A percentile compares a stretch with the other conserved stretches of the same genome.
Conservation (phyloP, 2,888 invertebrate species). For the Sarcophaga rosellei region DNA sequence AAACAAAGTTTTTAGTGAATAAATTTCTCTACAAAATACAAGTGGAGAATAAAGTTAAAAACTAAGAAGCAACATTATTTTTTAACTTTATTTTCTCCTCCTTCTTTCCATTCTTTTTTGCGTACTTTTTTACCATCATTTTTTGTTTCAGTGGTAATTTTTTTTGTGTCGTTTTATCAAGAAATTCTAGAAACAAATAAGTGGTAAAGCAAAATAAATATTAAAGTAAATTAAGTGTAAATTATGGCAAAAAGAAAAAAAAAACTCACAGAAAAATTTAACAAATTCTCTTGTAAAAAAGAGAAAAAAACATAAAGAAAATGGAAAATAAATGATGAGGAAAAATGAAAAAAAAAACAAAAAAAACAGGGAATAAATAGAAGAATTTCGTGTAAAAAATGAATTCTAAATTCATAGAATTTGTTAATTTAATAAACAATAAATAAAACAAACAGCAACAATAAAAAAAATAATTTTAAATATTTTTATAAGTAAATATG, state of each 20-base stretch:
- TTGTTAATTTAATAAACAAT: background rate
- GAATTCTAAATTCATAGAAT: slow-evolving; percentile 23
- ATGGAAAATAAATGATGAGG: background rate
- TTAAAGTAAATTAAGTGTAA: slow-evolving; percentile 59
- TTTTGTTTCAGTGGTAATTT: background rate
- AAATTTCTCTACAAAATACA: slow-evolving; percentile 9
- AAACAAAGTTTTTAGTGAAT: slow-evolving; percentile 19
- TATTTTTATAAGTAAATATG: background rate
- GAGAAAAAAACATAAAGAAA: background rate
- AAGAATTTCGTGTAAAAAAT: too few species aligned
- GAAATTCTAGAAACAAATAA: slow-evolving; percentile 32
- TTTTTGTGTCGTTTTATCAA: background rate
- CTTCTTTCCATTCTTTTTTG: background rate
- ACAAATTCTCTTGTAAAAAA: background rate
- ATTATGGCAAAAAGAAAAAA: slow-evolving; percentile 19
- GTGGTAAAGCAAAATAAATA: slow-evolving; percentile 30
- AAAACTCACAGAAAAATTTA: background rate
- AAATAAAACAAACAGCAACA: background rate
- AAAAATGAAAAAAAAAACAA: too few species aligned
- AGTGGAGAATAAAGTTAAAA: slow-evolving; percentile 23
- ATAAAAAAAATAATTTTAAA: background rate
- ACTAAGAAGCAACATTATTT: slow-evolving; percentile 35
- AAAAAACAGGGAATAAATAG: too few species aligned
- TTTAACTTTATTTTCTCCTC: background rate
- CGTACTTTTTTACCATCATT: too few species aligned